These are phyloP conservation scores for Parnassius mnemosyne DNA, from an alignment of 2,888 invertebrate genomes.

Conservation along the genomic window DNA sequence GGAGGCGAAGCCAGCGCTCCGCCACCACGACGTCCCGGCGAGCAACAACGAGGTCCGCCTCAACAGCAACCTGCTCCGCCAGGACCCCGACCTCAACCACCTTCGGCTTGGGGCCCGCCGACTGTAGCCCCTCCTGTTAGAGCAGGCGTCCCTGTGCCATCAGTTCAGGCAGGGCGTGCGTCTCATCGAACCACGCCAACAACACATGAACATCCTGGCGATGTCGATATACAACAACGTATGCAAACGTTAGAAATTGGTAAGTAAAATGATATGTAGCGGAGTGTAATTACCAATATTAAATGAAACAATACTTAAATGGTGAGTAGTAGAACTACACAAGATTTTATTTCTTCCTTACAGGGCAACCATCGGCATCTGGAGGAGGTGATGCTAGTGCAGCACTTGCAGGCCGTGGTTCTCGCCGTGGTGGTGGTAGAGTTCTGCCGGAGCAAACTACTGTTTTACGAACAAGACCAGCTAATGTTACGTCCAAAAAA, in stretches of 20 bases:
- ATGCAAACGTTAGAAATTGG: conserved; percentile 59
- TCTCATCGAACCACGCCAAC: conserved; percentile 55
- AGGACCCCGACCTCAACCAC: conserved; percentile 61
- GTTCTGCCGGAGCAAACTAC: conserved; percentile 61
- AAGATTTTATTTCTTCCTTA: background rate
- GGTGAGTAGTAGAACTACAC: too few relatives aligned
- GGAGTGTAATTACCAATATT: too few relatives aligned
- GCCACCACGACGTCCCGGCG: conserved; percentile 41
- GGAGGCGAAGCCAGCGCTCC: conserved; percentile 45
- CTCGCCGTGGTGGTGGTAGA: conserved; percentile 76
- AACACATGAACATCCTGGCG: conserved; percentile 64
- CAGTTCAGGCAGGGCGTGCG: conserved; percentile 56
- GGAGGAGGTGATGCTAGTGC: conserved; percentile 50
- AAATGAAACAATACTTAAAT: too few relatives aligned
- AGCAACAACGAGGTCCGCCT: conserved; percentile 35
- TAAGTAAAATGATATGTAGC: conserved; percentile 28
- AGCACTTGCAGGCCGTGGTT: conserved; percentile 69
- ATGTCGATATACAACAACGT: conserved; percentile 60
- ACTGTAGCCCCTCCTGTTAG: conserved; percentile 54
- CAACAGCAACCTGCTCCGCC: conserved; percentile 36
- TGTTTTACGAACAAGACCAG: conserved; percentile 66
- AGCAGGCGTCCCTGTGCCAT: conserved; percentile 54
- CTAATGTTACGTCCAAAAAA: conserved; percentile 54
- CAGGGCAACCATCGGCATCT: conserved; percentile 33
- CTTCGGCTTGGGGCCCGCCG: conserved; percentile 66